Evolutionary conservation across 2,113 vertebrate genomes (phyloP), one percentile per base, ranked within the genome.

Genomic region (Carassius gibelio): DNA sequence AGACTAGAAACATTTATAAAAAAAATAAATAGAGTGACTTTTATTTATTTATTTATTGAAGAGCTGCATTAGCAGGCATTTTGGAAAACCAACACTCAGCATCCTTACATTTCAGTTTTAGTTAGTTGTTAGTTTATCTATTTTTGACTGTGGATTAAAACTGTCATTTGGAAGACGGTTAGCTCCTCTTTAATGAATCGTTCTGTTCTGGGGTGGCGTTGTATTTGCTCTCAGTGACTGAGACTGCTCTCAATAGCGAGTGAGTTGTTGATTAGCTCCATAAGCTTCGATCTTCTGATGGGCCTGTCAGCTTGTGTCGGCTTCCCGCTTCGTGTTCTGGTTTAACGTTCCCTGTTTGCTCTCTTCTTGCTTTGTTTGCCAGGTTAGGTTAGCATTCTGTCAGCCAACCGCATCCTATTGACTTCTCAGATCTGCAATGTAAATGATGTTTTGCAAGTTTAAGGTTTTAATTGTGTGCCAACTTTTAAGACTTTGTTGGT

Each of bases 221-320:
- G 80, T 90, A 82, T 90, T 89, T 84, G 89, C 90, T 85, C 88
- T 88, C 59, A 87, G 85, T 91, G 91, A 93, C 92, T 90, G 91
- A 92, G 92, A 92, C 83, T 81, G 82, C 90, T 90, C 90, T 86
- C 90, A 90, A 92, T 92, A 86, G 86, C 72, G 62, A 91, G 88
- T 91, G 92, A 94, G 91, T 89, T 88, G 91, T 90, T 92, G 90
- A 92, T 92, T 93, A 92, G 85, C 50, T 82, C 86, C 90, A 87
- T 81, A 76, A 89, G 89, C 90, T 84, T 81, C 86, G 14, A 57
- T 85, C 83, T 91, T 91, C 64, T 90, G 87, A 85, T 89, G 90
- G 87, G 88, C 87, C 90, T 90, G 90, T 91, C 91, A 89, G 80
- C 89, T 90, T 80, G 77, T 75, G 87, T 90, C 72, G 90, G 62